Evolutionary conservation across 1,140 invertebrate genomes (phyloP), one percentile per base, ranked within the genome.

Genomic region (Hypothenemus hampei): DNA sequence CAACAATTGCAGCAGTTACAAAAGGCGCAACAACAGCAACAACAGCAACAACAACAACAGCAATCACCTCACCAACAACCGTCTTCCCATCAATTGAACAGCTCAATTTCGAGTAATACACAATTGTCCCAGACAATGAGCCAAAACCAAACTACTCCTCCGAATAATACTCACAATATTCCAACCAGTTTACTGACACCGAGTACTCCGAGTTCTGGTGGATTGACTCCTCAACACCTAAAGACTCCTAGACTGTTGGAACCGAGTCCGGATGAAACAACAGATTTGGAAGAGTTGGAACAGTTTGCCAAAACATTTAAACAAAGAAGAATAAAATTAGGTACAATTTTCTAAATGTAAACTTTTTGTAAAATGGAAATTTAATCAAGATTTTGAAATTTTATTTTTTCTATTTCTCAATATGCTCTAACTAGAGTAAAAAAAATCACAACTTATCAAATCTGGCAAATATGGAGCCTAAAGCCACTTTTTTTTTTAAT

Each of bases 231-330:
- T 10, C 75, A 73, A 55, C 76, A 75, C 70, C 73, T 70, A 65
- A 78, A 61, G 72, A 77, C 78, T 64, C 74, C 74, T 2, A 73
- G 72, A 52, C 70, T 77, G 45, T 75, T 91, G 54, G 89, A 91
- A 65, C 86, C 88, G 8, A 84, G 85, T 11, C 82, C 85, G 0
- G 92, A 97, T 66, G 93, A 96, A 72, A 92, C 92, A 10, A 93
- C 92, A 7, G 93, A 97, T 72, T 79, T 97, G 20, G 93, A 96
- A 72, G 94, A 97, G 69, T 77, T 97, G 21, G 93, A 97, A 72
- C 91, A 96, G 66, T 97, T 97, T 70, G 93, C 94, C 22, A 96
- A 97, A 72, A 93, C 91, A 5, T 97, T 97, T 72, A 97, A 97
- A 69, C 93, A 97, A 74, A 77, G 93, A 39, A 77, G 94, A 63